A percentile compares a stretch with the other conserved stretches of the same genome.
Evolutionary conservation across 2,113 vertebrate species (phyloP).

Genomic region (Oreochromis tanganicae): DNA sequence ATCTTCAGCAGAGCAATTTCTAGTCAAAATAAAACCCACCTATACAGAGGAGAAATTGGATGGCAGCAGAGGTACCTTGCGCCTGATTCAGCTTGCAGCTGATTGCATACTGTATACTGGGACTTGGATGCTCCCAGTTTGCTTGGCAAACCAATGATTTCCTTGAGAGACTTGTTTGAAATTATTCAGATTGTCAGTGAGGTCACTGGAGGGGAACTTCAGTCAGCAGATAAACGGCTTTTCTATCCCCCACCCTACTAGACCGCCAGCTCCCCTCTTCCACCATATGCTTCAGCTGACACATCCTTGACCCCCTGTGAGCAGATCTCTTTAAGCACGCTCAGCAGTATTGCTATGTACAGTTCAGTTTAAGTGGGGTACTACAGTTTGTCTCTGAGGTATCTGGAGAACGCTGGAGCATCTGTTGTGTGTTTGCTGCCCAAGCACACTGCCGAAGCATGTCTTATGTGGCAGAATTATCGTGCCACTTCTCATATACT

Average conservation of each 20-base stretch:
- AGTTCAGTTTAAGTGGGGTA: slow-evolving; percentile 43
- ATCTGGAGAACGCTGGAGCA: slow-evolving; percentile 42
- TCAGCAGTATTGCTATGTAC: slow-evolving; percentile 39
- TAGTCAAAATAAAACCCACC: neutral
- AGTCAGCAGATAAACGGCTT: slow-evolving; percentile 52
- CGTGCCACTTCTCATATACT: neutral
- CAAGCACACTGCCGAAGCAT: neutral
- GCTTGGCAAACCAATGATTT: slow-evolving; percentile 22
- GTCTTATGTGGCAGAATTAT: slow-evolving; percentile 50
- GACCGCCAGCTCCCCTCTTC: neutral
- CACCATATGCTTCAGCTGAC: slow-evolving; percentile 26
- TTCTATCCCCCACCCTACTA: neutral
- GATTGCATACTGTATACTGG: neutral
- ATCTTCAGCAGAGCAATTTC: neutral
- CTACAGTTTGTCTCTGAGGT: slow-evolving; percentile 32
- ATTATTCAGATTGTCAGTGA: slow-evolving; percentile 49
- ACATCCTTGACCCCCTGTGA: slow-evolving; percentile 42
- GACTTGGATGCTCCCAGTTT: neutral
- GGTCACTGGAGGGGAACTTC: slow-evolving; percentile 41
- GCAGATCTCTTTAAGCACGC: slow-evolving; percentile 36
- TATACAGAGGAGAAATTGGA: neutral
- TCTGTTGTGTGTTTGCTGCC: slow-evolving; percentile 36
- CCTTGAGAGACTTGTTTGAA: slow-evolving; percentile 11
- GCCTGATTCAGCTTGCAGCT: neutral
- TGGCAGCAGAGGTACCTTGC: neutral